phyloP scores from a whole-genome alignment of 2,888 invertebrate species.

The Eilema griseolum region DNA sequence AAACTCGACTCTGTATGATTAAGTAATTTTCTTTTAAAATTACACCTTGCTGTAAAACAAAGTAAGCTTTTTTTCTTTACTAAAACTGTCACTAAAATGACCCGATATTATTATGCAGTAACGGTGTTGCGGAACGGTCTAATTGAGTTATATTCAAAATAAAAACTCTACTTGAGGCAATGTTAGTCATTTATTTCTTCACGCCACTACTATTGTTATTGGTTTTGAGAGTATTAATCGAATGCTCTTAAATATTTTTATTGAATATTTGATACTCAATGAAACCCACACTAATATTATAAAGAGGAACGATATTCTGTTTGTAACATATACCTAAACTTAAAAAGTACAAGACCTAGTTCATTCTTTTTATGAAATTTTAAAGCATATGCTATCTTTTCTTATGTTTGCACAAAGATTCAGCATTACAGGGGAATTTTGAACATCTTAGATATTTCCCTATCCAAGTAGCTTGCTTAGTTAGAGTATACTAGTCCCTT shows the following conservation, averaged over 20 bases:
- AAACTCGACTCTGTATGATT: background rate
- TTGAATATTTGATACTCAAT: background rate
- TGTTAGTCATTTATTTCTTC: background rate
- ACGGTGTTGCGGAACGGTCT: background rate
- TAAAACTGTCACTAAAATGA: background rate
- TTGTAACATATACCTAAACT: too few relatives aligned
- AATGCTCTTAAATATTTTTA: background rate
- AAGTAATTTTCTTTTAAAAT: slow-evolving; percentile 13
- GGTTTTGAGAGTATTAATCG: background rate
- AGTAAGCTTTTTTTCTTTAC: background rate
- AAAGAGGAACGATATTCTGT: too few relatives aligned
- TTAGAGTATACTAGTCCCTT: too few relatives aligned
- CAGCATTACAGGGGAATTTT: too few relatives aligned
- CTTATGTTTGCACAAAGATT: too few relatives aligned
- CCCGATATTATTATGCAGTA: slow-evolving; percentile 7
- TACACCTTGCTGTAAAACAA: background rate
- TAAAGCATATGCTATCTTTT: too few relatives aligned
- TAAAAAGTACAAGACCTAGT: too few relatives aligned
- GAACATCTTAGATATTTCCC: too few relatives aligned
- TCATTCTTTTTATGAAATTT: too few relatives aligned
- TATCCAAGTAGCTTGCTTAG: too few relatives aligned
- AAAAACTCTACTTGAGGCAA: slow-evolving; percentile 10
- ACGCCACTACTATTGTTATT: background rate
- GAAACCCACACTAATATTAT: background rate
- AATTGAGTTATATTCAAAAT: slow-evolving; percentile 15